Conservation (phyloP, 2,797 vertebrate species). For the Acestrorhynchus altus region DNA sequence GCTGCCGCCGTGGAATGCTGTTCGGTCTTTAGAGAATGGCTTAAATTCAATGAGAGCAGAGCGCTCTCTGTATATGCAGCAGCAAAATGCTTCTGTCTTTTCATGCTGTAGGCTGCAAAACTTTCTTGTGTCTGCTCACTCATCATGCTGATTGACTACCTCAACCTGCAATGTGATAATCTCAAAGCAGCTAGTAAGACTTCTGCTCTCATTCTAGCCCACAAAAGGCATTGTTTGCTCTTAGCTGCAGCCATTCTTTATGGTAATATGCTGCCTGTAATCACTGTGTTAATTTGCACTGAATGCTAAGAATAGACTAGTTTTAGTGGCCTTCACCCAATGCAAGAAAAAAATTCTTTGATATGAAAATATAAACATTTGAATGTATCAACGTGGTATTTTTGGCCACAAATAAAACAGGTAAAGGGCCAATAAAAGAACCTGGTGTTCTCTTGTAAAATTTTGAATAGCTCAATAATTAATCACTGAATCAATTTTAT, state of each 20-base stretch:
- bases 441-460: slow-evolving; percentile 69
- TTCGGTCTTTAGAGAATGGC: slow-evolving; percentile 13
- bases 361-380: slow-evolving; percentile 60
- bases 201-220: neutral
- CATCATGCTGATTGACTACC: neutral
- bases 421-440: slow-evolving; percentile 63
- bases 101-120: neutral
- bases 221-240: neutral
- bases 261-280: slow-evolving; percentile 23
- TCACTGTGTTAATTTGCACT: slow-evolving; percentile 29
- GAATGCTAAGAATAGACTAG: slow-evolving; percentile 47
- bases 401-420: slow-evolving; percentile 65
- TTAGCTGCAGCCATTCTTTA: slow-evolving; percentile 25
- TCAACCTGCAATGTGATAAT: neutral
- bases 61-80: neutral
- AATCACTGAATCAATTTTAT: slow-evolving; percentile 72
- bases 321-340: slow-evolving; percentile 28
- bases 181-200: neutral
- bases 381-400: slow-evolving; percentile 60
- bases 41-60: slow-evolving; percentile 17
- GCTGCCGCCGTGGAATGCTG: slow-evolving; percentile 46
- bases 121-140: neutral
- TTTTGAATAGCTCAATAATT: slow-evolving; percentile 68
- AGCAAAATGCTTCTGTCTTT: slow-evolving; percentile 39
- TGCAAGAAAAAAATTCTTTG: slow-evolving; percentile 43